These are phyloP conservation scores for Eptesicus fuscus DNA, from an alignment of 2,113 vertebrate species.

Conservation along the genomic window DNA sequence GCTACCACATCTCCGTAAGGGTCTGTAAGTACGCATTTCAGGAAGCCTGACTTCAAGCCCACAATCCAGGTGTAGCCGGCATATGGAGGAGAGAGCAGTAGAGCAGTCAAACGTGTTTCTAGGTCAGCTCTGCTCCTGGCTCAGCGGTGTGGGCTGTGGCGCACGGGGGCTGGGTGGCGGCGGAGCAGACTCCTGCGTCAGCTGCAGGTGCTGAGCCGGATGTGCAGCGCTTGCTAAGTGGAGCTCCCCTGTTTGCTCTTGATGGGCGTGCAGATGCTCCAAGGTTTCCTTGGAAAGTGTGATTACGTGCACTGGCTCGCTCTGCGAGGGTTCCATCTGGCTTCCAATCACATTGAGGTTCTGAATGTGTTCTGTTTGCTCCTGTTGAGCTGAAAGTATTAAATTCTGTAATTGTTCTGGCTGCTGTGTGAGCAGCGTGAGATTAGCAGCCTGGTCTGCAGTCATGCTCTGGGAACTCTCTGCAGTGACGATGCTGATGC, in stretches of 20 bases:
- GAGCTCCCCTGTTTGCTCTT: conserved; percentile 78
- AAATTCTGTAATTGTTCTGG: conserved; percentile 87
- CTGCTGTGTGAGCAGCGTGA: conserved; percentile 88
- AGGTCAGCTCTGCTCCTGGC: conserved; percentile 79
- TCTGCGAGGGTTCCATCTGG: conserved; percentile 79
- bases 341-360: conserved; percentile 86
- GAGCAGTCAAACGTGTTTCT: conserved; percentile 78
- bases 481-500: conserved; percentile 88
- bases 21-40: background rate
- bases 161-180: conserved; percentile 78
- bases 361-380: conserved; percentile 85
- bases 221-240: conserved; percentile 64
- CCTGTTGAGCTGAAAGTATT: conserved; percentile 85
- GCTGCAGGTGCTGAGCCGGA: conserved; percentile 80
- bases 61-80: conserved; percentile 80
- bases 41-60: conserved; percentile 83
- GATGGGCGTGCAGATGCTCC: conserved; percentile 89
- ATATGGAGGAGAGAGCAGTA: conserved; percentile 80
- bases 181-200: conserved; percentile 75
- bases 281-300: conserved; percentile 93
- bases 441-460: conserved; percentile 79
- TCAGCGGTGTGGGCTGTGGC: conserved; percentile 68
- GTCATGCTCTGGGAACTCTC: conserved; percentile 78
- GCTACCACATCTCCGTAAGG: background rate
- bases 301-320: conserved; percentile 94